A percentile compares a stretch with the other conserved stretches of the same genome.
phyloP scores from a whole-genome alignment of 2,113 vertebrate genomes.

The Pseudonaja textilis region DNA sequence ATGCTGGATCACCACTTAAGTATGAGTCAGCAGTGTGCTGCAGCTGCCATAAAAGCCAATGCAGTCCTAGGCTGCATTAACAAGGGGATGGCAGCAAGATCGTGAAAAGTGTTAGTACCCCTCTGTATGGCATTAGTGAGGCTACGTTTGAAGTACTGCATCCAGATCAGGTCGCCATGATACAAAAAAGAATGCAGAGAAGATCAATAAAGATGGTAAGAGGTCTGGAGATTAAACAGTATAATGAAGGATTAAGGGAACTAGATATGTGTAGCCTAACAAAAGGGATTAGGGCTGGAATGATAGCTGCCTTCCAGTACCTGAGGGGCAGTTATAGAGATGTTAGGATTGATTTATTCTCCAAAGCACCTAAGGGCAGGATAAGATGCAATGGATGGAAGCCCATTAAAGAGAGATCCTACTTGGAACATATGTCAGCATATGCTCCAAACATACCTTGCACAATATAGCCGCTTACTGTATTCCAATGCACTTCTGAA shows the following conservation, averaged over 20 bases:
- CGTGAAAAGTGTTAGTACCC: background rate
- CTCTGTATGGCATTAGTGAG: too few species aligned
- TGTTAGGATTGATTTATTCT: too few species aligned
- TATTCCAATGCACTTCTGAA: background rate
- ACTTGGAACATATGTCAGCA: background rate
- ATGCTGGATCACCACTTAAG: background rate
- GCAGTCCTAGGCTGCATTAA: background rate
- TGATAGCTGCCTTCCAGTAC: too few species aligned
- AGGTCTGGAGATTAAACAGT: background rate
- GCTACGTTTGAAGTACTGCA: too few species aligned
- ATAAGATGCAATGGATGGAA: too few species aligned
- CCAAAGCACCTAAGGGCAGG: too few species aligned
- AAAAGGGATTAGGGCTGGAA: too few species aligned
- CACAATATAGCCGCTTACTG: background rate
- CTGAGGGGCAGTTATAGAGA: too few species aligned
- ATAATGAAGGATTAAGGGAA: background rate
- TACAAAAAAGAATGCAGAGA: background rate
- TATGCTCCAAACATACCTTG: background rate
- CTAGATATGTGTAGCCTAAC: background rate
- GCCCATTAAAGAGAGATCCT: background rate
- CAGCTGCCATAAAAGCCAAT: background rate
- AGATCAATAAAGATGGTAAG: background rate
- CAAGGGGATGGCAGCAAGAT: background rate
- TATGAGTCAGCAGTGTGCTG: background rate
- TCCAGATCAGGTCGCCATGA: too few species aligned